These are phyloP conservation scores for Eumerus sabulonum DNA, from an alignment of 2,888 invertebrate genomes.

Conservation along the genomic window DNA sequence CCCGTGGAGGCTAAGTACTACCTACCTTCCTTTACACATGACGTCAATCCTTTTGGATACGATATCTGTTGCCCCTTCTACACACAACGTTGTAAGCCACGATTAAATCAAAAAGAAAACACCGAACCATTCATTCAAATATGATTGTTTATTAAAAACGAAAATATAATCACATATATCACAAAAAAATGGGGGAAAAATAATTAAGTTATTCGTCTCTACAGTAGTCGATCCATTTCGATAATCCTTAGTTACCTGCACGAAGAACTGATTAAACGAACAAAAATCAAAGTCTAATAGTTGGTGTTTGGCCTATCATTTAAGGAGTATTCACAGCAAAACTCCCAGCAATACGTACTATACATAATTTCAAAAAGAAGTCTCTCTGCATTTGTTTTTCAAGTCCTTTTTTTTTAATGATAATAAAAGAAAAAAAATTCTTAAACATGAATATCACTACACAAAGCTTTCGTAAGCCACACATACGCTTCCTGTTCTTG, in stretches of 20 bases:
- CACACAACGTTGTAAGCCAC: too few relatives aligned
- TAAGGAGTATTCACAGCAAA: conserved; percentile 27
- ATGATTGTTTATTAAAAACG: conserved; percentile 46
- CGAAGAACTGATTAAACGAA: conserved; percentile 13
- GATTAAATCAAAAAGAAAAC: not conserved
- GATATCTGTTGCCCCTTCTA: too few relatives aligned
- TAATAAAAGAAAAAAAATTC: conserved; percentile 28
- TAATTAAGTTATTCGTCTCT: conserved; percentile 28
- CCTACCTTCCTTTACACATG: too few relatives aligned
- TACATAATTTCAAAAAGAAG: conserved; percentile 41
- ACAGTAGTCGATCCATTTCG: conserved; percentile 6
- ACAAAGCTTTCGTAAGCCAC: conserved; percentile 13
- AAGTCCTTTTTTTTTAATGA: too few relatives aligned
- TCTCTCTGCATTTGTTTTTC: conserved; percentile 30
- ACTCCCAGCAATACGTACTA: conserved; percentile 53
- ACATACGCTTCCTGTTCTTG: not conserved
- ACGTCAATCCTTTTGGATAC: too few relatives aligned
- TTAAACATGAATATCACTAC: conserved; percentile 32
- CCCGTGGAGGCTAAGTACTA: too few relatives aligned
- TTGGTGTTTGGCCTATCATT: too few relatives aligned
- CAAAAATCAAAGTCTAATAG: conserved; percentile 15
- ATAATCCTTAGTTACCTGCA: conserved; percentile 51
- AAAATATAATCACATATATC: conserved; percentile 48
- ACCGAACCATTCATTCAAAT: not conserved
- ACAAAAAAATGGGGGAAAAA: conserved; percentile 48